Conservation (phyloP, 2,888 invertebrate species). For the Orchesellides sinensis region DNA sequence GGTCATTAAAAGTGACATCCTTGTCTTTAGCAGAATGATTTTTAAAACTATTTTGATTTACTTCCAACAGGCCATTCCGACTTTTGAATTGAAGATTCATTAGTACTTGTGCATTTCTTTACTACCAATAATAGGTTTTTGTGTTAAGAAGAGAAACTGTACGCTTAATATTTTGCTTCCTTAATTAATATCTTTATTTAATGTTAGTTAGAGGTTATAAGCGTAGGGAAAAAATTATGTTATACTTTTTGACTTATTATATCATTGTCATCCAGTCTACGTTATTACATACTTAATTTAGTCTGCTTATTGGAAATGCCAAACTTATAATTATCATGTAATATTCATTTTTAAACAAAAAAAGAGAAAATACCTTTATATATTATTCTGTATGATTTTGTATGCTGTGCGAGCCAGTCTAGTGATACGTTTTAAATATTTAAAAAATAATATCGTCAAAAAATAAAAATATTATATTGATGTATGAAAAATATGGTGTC, state of each 20-base stretch:
- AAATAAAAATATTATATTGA: slow-evolving; percentile 20
- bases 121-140: no score
- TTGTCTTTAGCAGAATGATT: no score
- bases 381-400: slow-evolving; percentile 51
- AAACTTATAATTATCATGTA: neutral
- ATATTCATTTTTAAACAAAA: neutral
- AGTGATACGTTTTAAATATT: slow-evolving; percentile 38
- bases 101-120: no score
- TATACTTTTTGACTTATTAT: neutral
- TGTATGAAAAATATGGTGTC: neutral
- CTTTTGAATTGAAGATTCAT: no score
- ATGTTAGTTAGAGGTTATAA: no score
- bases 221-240: no score
- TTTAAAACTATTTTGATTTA: no score
- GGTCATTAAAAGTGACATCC: no score
- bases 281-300: neutral
- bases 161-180: neutral
- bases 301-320: neutral
- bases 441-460: slow-evolving; percentile 11
- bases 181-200: no score
- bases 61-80: no score
- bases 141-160: neutral
- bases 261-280: neutral
- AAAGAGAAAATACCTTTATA: neutral
- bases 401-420: slow-evolving; percentile 64